Percentiles rank a stretch among this genome's conserved stretches.
Conservation (phyloP, 2,113 vertebrate genomes). For the crab-eating macaque (Macaca fascicularis) region DNA sequence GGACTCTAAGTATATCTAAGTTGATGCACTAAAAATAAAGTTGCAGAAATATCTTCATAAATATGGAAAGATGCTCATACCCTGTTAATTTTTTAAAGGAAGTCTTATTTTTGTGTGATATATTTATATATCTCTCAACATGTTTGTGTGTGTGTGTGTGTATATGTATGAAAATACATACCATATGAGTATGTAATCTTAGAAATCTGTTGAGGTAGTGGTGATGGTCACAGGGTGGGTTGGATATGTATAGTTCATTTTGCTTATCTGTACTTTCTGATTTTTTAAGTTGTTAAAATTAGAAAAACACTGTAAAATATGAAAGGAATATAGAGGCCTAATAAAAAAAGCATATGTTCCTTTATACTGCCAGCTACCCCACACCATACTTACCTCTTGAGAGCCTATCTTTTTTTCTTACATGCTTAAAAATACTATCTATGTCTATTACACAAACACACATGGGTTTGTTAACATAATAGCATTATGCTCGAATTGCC, state of each 20-base stretch:
- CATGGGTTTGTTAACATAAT: not conserved
- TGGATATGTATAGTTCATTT: not conserved
- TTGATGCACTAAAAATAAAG: not conserved
- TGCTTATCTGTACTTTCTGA: not conserved
- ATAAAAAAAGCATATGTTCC: not conserved
- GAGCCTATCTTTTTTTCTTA: not conserved
- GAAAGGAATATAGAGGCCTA: not conserved
- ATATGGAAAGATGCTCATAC: not conserved
- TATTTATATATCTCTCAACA: not conserved
- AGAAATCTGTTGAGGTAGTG: not conserved
- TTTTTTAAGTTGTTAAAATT: not conserved
- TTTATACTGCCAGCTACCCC: not conserved
- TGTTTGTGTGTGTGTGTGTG: not conserved
- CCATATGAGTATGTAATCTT: not conserved
- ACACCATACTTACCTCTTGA: not conserved
- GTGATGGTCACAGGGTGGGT: not conserved
- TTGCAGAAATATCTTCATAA: constrained; percentile 17
- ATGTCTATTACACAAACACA: not conserved
- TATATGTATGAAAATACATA: not conserved
- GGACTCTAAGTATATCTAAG: not conserved
- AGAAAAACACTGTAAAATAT: not conserved
- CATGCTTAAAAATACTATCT: not conserved
- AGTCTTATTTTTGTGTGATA: not conserved
- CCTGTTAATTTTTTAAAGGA: not conserved
- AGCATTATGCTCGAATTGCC: not conserved